A percentile compares a stretch with the other conserved stretches of the same genome.
phyloP scores from a whole-genome alignment of 2,888 invertebrate species.

The Pyrrhosoma nymphula region DNA sequence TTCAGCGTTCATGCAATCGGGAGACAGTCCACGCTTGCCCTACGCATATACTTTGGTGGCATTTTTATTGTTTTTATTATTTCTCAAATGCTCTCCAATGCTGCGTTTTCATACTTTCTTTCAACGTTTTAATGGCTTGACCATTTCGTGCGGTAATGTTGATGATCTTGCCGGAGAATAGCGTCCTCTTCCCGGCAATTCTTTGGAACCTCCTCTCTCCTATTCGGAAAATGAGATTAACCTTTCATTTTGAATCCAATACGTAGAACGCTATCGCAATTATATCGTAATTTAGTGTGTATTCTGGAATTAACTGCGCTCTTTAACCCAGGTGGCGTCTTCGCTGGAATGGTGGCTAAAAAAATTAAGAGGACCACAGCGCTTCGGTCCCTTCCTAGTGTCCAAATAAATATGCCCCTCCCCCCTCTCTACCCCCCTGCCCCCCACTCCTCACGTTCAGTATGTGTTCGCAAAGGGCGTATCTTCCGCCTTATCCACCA shows the following conservation, averaged over 20 bases:
- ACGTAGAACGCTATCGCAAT: background rate
- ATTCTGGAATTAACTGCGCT: background rate
- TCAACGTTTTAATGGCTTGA: too few species aligned
- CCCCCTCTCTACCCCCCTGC: too few species aligned
- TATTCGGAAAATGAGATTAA: too few species aligned
- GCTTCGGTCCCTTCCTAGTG: background rate
- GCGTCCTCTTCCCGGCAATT: background rate
- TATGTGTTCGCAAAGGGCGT: too few species aligned
- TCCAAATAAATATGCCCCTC: background rate
- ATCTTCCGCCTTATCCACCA: too few species aligned
- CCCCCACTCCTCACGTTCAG: background rate
- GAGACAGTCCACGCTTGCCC: too few species aligned
- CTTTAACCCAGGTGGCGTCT: constrained; percentile 20
- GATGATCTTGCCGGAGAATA: background rate
- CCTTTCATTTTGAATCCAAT: background rate
- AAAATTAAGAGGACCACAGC: background rate
- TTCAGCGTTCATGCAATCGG: too few species aligned
- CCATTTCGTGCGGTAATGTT: background rate
- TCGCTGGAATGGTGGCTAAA: background rate
- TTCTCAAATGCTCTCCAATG: too few species aligned
- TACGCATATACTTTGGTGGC: too few species aligned
- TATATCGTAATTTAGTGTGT: background rate
- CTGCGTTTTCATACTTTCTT: too few species aligned
- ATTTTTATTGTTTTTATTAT: too few species aligned
- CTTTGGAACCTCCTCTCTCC: too few species aligned